Evolutionary conservation across 53 echinoderm and acorn worm genomes (phyloP), one percentile per base, ranked within the genome.

Genomic region (Glandiceps talaboti): DNA sequence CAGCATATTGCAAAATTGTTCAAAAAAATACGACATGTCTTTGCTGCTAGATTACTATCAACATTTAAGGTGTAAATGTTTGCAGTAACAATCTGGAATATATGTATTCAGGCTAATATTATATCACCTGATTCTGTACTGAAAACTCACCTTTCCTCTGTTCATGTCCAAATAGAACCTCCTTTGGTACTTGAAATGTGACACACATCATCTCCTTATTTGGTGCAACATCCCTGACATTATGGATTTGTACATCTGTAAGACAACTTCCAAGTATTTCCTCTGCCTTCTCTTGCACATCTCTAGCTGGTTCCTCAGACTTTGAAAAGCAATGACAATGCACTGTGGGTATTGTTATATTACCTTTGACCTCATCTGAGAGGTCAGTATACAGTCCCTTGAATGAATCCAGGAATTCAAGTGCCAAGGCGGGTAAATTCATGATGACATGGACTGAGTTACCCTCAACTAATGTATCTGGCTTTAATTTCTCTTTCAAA

Each of bases 121-220:
- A n/a, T n/a, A n/a, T n/a, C n/a, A n/a, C n/a, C n/a, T n/a, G n/a
- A n/a, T n/a, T n/a, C n/a, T n/a, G n/a, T n/a, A n/a, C n/a, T n/a
- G n/a, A n/a, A n/a, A n/a, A n/a, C n/a, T n/a, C n/a, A n/a, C n/a
- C n/a, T n/a, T n/a, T n/a, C n/a, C n/a, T n/a, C n/a, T n/a, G n/a
- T n/a, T n/a, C n/a, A n/a, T n/a, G n/a, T n/a, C n/a, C n/a, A n/a
- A n/a, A n/a, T n/a, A 93, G 29, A 28, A 94, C 81, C 14, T 81
- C 79, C 29, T 75, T 27, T 73, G 94, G 94, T 74, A 99, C 27
- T 32, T 86, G 64, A 45, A 99, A 94, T 27, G 86, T 82, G 76
- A 83, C 91, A 32, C 99, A 99, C 91, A 99, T 85, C 99, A 99
- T 99, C 78, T 99, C 99, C 78, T 99, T 99, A 78, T 99, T 99